phyloP scores from a whole-genome alignment of 2,888 invertebrate genomes.

The Tetragnatha montana region DNA sequence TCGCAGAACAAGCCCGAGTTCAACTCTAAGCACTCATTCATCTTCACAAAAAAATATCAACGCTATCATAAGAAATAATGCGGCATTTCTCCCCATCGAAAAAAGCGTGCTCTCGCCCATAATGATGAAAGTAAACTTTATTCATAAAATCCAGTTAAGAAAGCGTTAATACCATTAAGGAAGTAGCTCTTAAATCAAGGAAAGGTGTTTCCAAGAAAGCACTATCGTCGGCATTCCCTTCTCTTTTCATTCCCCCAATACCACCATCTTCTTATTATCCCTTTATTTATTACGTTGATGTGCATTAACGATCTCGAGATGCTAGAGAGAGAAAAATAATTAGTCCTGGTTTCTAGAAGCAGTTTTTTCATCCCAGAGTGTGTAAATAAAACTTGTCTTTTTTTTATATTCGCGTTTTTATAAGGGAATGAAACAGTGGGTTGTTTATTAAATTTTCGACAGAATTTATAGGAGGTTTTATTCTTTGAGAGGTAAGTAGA shows the following conservation, averaged over 20 bases:
- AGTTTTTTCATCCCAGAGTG: background rate
- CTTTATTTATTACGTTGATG: conserved; percentile 36
- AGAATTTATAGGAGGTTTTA: background rate
- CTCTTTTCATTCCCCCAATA: background rate
- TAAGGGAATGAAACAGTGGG: background rate
- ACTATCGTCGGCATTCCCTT: conserved; percentile 11
- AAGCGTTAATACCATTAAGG: conserved; percentile 45
- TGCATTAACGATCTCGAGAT: conserved; percentile 18
- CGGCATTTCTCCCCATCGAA: background rate
- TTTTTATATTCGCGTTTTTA: background rate
- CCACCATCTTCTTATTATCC: conserved; percentile 30
- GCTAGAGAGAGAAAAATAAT: conserved; percentile 27
- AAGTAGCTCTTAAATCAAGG: conserved; percentile 33
- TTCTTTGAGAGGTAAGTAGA: background rate
- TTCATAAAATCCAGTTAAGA: conserved; percentile 53
- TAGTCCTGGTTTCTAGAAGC: conserved; percentile 11
- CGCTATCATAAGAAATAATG: background rate
- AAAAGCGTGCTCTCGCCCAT: background rate
- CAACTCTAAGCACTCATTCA: background rate
- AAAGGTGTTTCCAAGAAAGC: background rate
- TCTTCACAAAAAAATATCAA: background rate
- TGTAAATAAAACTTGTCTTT: background rate
- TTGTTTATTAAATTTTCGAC: background rate
- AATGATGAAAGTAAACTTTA: conserved; percentile 44
- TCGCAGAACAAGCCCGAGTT: background rate